Conservation (phyloP, 2,113 vertebrate genomes). For the Castor canadensis region DNA sequence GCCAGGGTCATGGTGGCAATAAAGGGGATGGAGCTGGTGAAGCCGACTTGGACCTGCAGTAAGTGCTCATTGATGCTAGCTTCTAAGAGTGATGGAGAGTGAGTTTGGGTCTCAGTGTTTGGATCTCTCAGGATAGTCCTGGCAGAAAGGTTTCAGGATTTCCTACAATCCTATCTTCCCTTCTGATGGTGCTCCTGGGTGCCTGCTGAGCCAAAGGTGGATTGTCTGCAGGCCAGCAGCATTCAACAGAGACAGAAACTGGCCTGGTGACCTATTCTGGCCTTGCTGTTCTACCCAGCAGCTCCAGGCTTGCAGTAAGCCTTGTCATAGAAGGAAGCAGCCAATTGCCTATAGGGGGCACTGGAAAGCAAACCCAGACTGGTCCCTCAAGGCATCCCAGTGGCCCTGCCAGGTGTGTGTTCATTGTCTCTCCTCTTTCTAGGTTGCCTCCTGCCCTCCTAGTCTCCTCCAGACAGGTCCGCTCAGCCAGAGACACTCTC, state of each 20-base stretch:
- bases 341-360: background rate
- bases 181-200: background rate
- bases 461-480: background rate
- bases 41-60: too few species aligned
- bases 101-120: background rate
- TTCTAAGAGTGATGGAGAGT: too few species aligned
- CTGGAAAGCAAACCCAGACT: background rate
- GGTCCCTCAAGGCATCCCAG: background rate
- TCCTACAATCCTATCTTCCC: background rate
- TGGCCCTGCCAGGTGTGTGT: background rate
- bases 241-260: background rate
- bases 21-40: accelerated
- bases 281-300: background rate
- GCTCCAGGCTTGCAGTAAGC: too few species aligned
- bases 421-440: background rate
- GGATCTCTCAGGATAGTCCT: background rate
- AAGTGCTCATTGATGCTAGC: background rate
- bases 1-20: background rate
- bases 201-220: background rate
- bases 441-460: background rate
- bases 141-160: background rate
- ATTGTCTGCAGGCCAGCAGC: background rate
- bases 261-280: background rate
- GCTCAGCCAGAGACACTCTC: background rate
- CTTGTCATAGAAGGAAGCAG: accelerated